Base-by-base conservation (phyloP, 1,140 invertebrate genomes). In the Parapsyche elsis region DNA sequence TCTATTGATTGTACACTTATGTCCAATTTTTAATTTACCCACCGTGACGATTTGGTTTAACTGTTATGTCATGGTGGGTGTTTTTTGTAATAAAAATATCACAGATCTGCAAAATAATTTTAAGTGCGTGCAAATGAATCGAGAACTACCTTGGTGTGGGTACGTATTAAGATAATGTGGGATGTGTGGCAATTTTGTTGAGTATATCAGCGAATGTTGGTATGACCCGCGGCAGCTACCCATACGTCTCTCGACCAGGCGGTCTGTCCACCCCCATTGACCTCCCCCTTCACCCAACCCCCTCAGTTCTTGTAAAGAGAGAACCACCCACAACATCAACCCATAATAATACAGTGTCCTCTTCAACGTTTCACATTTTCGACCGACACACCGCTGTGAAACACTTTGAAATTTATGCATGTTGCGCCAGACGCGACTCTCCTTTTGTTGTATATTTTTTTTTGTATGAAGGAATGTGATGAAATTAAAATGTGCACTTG, bases 241-340 rank as follows among this genome's bases (percentile, higher is more conserved):
- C 71, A 38, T 73, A 73, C 76, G 76, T 64, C 19, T 53, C 23
- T 77, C 61, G 44, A 64, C 49, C 53, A 5, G 57, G 57, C 53
- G 44, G 23, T 77, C 76, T 77, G 76, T 77, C 76, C 76, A 77
- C 76, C 76, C 76, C 45, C 53, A 57, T 44, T 77, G 76, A 67
- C 61, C 57, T 64, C 74, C 74, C 74, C 23, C 19, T 38, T 53
- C 24, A 4, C 73, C 7, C 30, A 1, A 12, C 71, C 9, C 30
- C 30, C 30, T 38, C 30, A 7, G 2, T 7, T 38, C 30, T n/a
- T 7, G 30, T 38, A 38, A 49, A 75, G 73, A 49, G 73, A 7
- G 49, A 61, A 61, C 76, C 76, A 77, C 76, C 76, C 76, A 67
- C 23, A 26, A 16, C 57, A 77, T 77, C 61, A 77, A 64, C n/a